These are phyloP conservation scores for Gadus chalcogrammus DNA, from an alignment of 2,113 vertebrate genomes.

Conservation along the genomic window DNA sequence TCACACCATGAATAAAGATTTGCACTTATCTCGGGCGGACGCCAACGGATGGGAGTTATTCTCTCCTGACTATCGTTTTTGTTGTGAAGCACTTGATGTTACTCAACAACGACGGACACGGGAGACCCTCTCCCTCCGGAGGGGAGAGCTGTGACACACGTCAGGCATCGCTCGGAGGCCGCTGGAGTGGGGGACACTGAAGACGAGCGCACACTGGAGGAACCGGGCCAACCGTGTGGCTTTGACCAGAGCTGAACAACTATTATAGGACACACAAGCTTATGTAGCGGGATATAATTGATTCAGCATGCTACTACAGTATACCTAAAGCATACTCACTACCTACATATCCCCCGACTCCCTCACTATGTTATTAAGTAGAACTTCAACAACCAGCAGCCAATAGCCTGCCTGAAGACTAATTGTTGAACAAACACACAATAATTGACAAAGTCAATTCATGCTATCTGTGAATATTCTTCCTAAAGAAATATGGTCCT, in stretches of 20 bases:
- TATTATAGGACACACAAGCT: constrained; percentile 61
- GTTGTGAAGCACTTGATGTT: constrained; percentile 62
- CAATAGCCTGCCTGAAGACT: constrained; percentile 37
- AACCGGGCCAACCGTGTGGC: constrained; percentile 45
- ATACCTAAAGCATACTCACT: constrained; percentile 67
- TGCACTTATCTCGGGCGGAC: neutral
- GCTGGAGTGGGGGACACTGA: constrained; percentile 34
- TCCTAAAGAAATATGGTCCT: constrained; percentile 23
- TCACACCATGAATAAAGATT: neutral
- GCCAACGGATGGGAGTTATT: neutral
- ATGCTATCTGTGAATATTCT: constrained; percentile 46
- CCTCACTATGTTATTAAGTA: constrained; percentile 65
- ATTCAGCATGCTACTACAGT: constrained; percentile 71
- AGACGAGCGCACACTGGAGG: constrained; percentile 42
- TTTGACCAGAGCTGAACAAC: constrained; percentile 49
- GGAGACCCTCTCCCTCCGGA: constrained; percentile 23
- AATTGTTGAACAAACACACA: constrained; percentile 34
- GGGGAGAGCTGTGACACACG: constrained; percentile 31
- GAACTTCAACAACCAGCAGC: constrained; percentile 57
- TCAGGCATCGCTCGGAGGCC: constrained; percentile 31
- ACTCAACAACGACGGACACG: constrained; percentile 39
- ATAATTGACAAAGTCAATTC: constrained; percentile 38
- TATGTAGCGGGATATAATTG: constrained; percentile 70
- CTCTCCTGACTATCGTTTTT: constrained; percentile 44
- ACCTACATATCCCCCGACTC: constrained; percentile 52